Base-by-base conservation (phyloP, 2,113 vertebrate species). In the Halcyon malimbica region DNA sequence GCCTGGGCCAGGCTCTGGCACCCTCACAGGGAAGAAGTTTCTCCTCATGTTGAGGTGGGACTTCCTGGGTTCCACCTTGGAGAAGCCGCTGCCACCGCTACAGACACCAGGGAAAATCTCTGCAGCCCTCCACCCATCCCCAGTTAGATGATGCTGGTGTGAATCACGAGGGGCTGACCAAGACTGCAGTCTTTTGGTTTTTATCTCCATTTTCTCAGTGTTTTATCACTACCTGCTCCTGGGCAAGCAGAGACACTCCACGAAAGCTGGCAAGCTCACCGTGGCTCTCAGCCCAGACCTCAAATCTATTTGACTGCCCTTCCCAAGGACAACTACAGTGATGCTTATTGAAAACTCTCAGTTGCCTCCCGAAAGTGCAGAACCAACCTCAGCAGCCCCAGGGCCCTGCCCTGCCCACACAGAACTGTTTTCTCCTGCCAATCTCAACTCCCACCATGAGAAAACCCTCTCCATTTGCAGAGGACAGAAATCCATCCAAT, bases 81-180 rank as follows among this genome's bases (percentile, higher is more conserved):
- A 46, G 46, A 46, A 46, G 62, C 42, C 62, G 69, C 16, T 79
- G n/a, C 9, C 71, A 65, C 9, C 4, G 1, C 73, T 44, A 31
- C 62, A 79, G 44, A 28, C 31, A 39, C 39, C 94, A 84, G 53
- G n/a, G 41, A 37, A 71, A 70, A 25, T 9, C 59, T 24, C 80
- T 42, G 35, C 84, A 87, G 86, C 35, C 65, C 51, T 87, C 51
- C 16, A 12, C 37, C 62, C 68, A 3, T 20, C 76, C 54, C 81
- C 44, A 53, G 78, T 1, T 26, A 48, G 78, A 16, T 16, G 54
- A 48, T 5, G 2, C 1, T 15, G 2, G 2, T 17, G 33, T 5
- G 28, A 93, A 89, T 48, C 64, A 46, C 0, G 0, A 0, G 0
- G 42, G 16, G 35, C n/a, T 8, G 29, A 93, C n/a, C 79, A 41